Base-by-base conservation (phyloP, 2,797 vertebrate genomes). In the Crenuchus spilurus region DNA sequence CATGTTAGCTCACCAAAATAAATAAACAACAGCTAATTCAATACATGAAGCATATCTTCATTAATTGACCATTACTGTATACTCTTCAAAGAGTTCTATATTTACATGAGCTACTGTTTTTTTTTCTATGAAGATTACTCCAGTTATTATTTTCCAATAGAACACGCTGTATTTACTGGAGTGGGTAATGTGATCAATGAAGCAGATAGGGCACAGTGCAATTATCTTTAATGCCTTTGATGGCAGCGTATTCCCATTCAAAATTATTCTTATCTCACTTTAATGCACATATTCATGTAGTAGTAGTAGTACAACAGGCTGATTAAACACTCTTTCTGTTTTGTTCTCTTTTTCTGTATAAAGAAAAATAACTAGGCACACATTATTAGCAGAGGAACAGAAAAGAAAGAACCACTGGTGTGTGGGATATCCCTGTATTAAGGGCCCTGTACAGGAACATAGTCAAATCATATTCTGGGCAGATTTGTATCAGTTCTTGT, bases 191-290 rank as follows among this genome's bases (percentile, higher is more conserved):
- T 63, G 24, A 63, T 63, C 22, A 44, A 28, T 63, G 60, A 26
- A 42, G 22, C 39, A 28, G 26, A 48, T 8, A 31, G 26, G n/a
- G 42, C 30, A 20, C 44, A 64, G 62, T 31, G 42, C 62, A 48
- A n/a, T 64, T 64, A 16, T 30, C 37, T 46, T 44, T 46, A 46
- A 16, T 64, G 37, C 20, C 22, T 42, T 64, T 64, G n/a, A 48
- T 46, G 28, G 41, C 16, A 46, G 6, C 18, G 16, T 8, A 28
- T 18, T 22, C 28, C 9, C 8, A 13, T 33, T 64, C 16, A 64
- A 64, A 16, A 31, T 46, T 31, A 64, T 46, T 11, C 41, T 62
- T 11, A 64, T 48, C 16, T 31, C 41, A 18, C 31, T 48, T 31
- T 33, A 64, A 64, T 30, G 26, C 14, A 46, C 4, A 26, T 18